Conservation (phyloP, 1,140 invertebrate genomes). For the Microplitis mediator region DNA sequence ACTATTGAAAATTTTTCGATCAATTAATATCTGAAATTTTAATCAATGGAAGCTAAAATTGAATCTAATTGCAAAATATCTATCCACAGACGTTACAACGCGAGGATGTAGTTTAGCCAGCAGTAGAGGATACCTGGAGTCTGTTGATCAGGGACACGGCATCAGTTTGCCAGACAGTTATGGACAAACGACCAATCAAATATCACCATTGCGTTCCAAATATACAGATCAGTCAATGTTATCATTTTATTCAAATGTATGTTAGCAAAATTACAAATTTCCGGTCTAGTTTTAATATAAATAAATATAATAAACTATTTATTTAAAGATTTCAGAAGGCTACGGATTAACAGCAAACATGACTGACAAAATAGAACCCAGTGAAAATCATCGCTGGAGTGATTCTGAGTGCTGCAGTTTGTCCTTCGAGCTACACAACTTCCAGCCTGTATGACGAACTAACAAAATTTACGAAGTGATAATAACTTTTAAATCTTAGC, state of each 20-base stretch:
- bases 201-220: conserved; percentile 45
- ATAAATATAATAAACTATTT: conserved; percentile 10
- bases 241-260: conserved; percentile 55
- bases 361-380: conserved; percentile 29
- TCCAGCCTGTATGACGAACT: conserved; percentile 32
- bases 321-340: background rate
- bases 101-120: conserved; percentile 54
- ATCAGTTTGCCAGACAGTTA: conserved; percentile 17
- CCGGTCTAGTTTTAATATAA: background rate
- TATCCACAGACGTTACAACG: conserved; percentile 46
- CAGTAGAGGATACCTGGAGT: conserved; percentile 47
- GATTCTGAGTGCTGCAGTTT: conserved; percentile 59
- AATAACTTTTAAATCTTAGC: too few species aligned
- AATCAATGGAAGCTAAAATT: background rate
- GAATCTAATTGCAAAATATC: background rate
- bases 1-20: too few species aligned
- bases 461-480: background rate
- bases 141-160: conserved; percentile 34
- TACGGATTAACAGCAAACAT: conserved; percentile 19
- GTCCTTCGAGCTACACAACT: conserved; percentile 53
- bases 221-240: conserved; percentile 53
- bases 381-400: conserved; percentile 51
- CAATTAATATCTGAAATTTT: background rate
- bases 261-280: conserved; percentile 24
- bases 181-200: conserved; percentile 32